Evolutionary conservation across 2,113 vertebrate genomes (phyloP), one percentile per base, ranked within the genome.

Genomic region (Xyrauchen texanus): DNA sequence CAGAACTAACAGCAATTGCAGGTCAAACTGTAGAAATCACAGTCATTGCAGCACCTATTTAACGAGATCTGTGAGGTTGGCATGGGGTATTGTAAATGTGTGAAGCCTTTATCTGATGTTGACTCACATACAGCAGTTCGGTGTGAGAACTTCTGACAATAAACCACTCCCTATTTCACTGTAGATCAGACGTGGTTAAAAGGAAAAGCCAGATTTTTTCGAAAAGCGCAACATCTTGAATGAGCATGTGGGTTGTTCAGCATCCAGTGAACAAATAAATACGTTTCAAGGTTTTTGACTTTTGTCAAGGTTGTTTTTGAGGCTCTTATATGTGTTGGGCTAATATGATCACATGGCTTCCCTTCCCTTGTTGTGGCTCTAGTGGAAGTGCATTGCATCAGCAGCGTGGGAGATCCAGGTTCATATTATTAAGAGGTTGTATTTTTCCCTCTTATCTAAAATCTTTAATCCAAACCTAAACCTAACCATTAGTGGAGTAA

Each of bases 21-120:
- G 62, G 78, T 80, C 62, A 73, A 61, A 66, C 58, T 46, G 58
- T 51, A 34, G 58, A 74, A 74, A 74, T 74, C 46, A 49, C 45
- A 61, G 72, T 42, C 16, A 1, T 51, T 42, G 60, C 61, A 21
- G 72, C 16, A 34, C 45, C 16, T 63, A 4, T 74, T 74, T 52
- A 74, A 74, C 15, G 12, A 74, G 72, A 63, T 34, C 3, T 1
- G 21, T 34, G 21, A 34, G 63, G 62, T 42, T 34, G 58, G 72
- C 45, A 3, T 74, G 11, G 11, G 60, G 7, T 58, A 58, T 3
- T 34, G 21, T 34, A 58, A 58, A n/a, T 13, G n/a, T 74, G 16
- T 3, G 5, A 52, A 51, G 11, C 60, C 45, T 63, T 74, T 46
- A 42, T 63, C 16, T 52, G 6, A 34, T 13, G 46, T 11, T 45